Evolutionary conservation across 2,797 vertebrate species (phyloP).

Genomic region (Sebastes nivosus): DNA sequence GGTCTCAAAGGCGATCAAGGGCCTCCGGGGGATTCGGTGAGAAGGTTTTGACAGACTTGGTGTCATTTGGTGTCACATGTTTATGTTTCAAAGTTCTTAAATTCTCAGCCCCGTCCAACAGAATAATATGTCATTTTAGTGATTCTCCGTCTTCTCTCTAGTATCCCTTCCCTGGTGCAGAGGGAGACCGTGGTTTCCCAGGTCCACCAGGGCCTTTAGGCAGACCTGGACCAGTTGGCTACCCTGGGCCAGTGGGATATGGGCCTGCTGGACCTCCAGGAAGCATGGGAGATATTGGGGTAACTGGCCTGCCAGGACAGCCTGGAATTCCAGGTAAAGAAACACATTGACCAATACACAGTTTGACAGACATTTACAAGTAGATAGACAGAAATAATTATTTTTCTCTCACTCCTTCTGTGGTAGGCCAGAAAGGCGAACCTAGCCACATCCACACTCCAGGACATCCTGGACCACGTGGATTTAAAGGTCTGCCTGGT

Average conservation of each 20-base stretch:
- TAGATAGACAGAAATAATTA: neutral
- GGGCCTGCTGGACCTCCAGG: constrained; percentile 65
- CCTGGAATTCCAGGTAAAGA: constrained; percentile 73
- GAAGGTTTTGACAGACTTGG: neutral
- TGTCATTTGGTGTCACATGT: neutral
- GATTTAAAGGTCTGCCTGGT: constrained; percentile 65
- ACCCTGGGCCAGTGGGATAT: constrained; percentile 56
- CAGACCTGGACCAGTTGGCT: constrained; percentile 56
- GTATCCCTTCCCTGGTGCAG: constrained; percentile 19
- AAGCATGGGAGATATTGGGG: constrained; percentile 65
- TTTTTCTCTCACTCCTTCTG: neutral
- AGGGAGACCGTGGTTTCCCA: constrained; percentile 54
- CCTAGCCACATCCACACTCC: neutral
- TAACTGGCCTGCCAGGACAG: constrained; percentile 69
- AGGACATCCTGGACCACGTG: constrained; percentile 61
- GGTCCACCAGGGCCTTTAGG: constrained; percentile 69
- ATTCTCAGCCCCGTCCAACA: neutral
- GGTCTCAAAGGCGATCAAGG: constrained; percentile 71
- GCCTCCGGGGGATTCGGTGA: constrained; percentile 67
- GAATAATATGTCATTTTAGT: neutral
- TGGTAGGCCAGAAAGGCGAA: constrained; percentile 77
- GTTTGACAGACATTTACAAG: neutral
- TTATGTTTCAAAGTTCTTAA: neutral
- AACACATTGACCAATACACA: neutral
- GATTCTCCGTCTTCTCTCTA: constrained; percentile 10